phyloP scores from a whole-genome alignment of 92 coral and sea anemone genomes.

The Palythoa grandiflora region DNA sequence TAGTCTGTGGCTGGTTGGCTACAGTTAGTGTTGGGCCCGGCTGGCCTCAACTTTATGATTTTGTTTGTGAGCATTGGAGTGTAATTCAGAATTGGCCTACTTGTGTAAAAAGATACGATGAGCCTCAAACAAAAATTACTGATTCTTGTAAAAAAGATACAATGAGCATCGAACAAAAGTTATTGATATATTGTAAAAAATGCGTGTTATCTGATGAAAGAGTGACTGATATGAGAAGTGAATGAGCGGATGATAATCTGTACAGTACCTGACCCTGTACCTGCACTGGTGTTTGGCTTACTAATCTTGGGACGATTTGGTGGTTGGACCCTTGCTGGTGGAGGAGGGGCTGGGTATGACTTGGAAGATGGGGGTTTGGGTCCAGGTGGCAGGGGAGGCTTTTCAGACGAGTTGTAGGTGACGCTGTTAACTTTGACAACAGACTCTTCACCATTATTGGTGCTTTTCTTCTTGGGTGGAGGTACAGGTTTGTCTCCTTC shows the following conservation, averaged over 20 bases:
- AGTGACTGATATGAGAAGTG: neutral
- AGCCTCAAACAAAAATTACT: too few relatives aligned
- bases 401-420: slow-evolving; percentile 42
- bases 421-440: slow-evolving; percentile 43
- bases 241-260: neutral
- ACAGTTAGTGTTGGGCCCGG: too few relatives aligned
- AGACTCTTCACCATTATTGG: slow-evolving; percentile 44
- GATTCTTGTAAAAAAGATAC: too few relatives aligned
- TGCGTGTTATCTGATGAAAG: neutral
- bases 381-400: slow-evolving; percentile 31
- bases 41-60: too few relatives aligned
- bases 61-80: too few relatives aligned
- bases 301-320: slow-evolving; percentile 35
- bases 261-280: slow-evolving; percentile 53
- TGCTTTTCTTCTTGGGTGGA: slow-evolving; percentile 65
- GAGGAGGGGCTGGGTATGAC: slow-evolving; percentile 46
- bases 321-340: slow-evolving; percentile 16
- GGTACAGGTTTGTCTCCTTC: slow-evolving; percentile 61
- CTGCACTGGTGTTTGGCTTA: slow-evolving; percentile 19
- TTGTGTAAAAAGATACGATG: too few relatives aligned
- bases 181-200: too few relatives aligned
- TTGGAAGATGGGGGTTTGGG: slow-evolving; percentile 51
- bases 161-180: too few relatives aligned
- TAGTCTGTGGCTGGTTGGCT: too few relatives aligned
- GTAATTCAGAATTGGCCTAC: too few relatives aligned